A percentile compares a stretch with the other conserved stretches of the same genome.
Conservation (phyloP, 2,797 vertebrate species). For the Halcyon leucocephala region DNA sequence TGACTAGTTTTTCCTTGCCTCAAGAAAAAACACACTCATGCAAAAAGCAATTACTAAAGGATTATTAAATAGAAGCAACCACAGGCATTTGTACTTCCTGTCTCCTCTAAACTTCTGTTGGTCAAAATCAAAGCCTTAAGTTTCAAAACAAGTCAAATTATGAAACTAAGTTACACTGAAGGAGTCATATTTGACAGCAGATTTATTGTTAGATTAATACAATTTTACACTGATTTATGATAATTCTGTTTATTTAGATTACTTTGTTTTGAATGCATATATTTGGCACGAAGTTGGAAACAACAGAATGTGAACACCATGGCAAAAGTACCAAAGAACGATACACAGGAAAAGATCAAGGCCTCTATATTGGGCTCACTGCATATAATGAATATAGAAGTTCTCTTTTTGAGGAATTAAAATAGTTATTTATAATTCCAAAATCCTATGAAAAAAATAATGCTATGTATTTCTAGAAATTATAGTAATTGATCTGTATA, state of each 20-base stretch:
- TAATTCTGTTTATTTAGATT: neutral
- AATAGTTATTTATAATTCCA: neutral
- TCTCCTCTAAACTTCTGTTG: constrained; percentile 30
- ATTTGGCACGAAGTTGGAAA: neutral
- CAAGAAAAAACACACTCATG: neutral
- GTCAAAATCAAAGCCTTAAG: constrained; percentile 81
- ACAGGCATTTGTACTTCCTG: neutral
- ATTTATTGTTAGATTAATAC: neutral
- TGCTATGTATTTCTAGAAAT: neutral
- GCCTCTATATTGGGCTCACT: neutral
- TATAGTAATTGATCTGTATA: neutral
- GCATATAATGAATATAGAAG: neutral
- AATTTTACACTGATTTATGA: neutral
- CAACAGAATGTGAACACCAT: neutral
- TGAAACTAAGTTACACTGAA: neutral
- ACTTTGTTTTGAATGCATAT: neutral
- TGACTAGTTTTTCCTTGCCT: neutral
- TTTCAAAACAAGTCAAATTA: constrained; percentile 32
- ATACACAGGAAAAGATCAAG: neutral
- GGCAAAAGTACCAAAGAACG: neutral
- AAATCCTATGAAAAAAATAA: neutral
- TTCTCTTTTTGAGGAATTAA: neutral
- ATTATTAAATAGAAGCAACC: neutral
- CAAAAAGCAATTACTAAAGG: neutral
- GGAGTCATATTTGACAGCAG: neutral